Conservation (phyloP, 2,797 vertebrate species). For the Potorous gilbertii region DNA sequence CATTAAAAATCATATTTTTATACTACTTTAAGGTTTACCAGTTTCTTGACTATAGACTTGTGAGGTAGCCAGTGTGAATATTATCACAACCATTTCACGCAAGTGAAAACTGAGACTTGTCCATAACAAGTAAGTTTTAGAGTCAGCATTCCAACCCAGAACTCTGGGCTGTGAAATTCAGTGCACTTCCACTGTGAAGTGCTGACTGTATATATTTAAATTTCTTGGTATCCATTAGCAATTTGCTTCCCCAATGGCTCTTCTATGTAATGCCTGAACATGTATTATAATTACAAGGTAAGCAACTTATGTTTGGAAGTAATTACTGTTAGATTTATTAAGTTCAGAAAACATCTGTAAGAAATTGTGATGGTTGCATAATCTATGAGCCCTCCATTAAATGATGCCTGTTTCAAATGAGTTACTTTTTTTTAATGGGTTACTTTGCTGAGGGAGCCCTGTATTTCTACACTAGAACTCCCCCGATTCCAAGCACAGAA, state of each 20-base stretch:
- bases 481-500: background rate
- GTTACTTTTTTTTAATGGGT: background rate
- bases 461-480: constrained; percentile 49
- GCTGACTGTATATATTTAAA: constrained; percentile 10
- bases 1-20: background rate
- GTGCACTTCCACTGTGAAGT: background rate
- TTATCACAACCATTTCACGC: background rate
- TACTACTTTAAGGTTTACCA: background rate
- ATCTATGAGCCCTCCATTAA: constrained; percentile 47
- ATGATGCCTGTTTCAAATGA: constrained; percentile 37
- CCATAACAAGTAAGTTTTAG: background rate
- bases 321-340: constrained; percentile 57
- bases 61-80: background rate
- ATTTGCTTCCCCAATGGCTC: constrained; percentile 48
- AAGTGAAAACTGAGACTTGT: background rate
- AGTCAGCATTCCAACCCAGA: background rate
- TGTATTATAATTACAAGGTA: constrained; percentile 60
- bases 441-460: constrained; percentile 33
- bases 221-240: constrained; percentile 51
- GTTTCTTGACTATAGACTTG: background rate
- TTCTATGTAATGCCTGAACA: constrained; percentile 61
- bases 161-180: background rate
- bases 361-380: constrained; percentile 15
- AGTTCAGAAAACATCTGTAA: constrained; percentile 20
- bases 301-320: constrained; percentile 48